Evolutionary conservation across 2,113 vertebrate species (phyloP).

Genomic region (Ahaetulla prasina): DNA sequence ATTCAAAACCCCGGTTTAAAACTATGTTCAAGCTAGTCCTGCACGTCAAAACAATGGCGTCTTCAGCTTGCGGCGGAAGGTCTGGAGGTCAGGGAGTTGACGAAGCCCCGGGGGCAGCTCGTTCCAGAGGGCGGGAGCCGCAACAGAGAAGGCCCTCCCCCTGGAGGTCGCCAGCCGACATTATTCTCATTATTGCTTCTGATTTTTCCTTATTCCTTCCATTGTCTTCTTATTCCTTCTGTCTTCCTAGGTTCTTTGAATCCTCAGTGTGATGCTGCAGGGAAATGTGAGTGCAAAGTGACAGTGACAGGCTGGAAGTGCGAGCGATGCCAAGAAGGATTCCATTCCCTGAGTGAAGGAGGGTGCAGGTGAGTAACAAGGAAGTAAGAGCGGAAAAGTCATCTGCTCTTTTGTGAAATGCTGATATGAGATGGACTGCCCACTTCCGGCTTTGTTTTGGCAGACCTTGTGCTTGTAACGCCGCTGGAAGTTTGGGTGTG

Average conservation of each 20-base stretch:
- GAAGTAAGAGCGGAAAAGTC: background rate
- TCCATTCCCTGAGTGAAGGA: conserved; percentile 84
- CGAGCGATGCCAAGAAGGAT: conserved; percentile 81
- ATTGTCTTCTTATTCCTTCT: background rate
- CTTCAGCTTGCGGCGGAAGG: too few relatives aligned
- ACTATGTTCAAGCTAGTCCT: too few relatives aligned
- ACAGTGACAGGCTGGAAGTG: conserved; percentile 85
- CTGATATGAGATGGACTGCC: background rate
- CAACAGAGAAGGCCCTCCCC: too few relatives aligned
- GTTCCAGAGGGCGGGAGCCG: too few relatives aligned
- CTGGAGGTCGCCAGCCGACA: too few relatives aligned
- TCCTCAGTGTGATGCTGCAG: conserved; percentile 78
- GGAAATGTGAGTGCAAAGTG: conserved; percentile 77
- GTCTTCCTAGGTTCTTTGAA: conserved; percentile 73
- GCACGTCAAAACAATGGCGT: too few relatives aligned
- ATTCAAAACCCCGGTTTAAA: too few relatives aligned
- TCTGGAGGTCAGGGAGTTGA: too few relatives aligned
- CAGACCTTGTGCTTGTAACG: conserved; percentile 81
- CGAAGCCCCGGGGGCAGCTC: too few relatives aligned
- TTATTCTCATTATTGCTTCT: too few relatives aligned
- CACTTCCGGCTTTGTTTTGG: background rate
- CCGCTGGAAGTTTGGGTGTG: conserved; percentile 70
- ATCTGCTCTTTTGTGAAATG: background rate
- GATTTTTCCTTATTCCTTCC: too few relatives aligned
- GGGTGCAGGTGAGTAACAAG: conserved; percentile 86